Evolutionary conservation across 2,797 vertebrate species (phyloP).

Genomic region (Xyrichtys novacula): DNA sequence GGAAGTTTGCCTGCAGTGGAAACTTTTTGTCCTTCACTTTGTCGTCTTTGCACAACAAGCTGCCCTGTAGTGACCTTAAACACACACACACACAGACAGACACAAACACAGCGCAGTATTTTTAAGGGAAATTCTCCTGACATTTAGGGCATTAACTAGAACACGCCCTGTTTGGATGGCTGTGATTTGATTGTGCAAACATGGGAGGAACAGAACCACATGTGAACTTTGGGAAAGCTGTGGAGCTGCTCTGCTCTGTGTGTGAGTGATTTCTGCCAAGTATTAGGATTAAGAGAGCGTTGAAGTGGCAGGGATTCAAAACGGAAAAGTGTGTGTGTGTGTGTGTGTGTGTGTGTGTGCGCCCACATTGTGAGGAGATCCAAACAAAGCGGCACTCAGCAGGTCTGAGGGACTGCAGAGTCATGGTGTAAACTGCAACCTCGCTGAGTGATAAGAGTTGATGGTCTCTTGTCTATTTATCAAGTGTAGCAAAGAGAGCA

Average conservation of each 20-base stretch:
- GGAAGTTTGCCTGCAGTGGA: slow-evolving; percentile 18
- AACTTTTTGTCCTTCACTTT: slow-evolving; percentile 23
- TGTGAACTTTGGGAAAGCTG: slow-evolving; percentile 15
- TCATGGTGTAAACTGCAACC: slow-evolving; percentile 32
- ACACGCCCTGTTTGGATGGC: background rate
- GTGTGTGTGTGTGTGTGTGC: slow-evolving; percentile 18
- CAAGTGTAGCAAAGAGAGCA: slow-evolving; percentile 19
- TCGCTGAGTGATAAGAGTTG: slow-evolving; percentile 43
- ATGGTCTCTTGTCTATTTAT: slow-evolving; percentile 34
- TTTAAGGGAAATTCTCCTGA: slow-evolving; percentile 20
- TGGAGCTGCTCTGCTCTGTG: slow-evolving; percentile 10
- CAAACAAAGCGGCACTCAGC: slow-evolving; percentile 51
- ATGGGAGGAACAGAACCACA: background rate
- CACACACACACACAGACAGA: too few species aligned
- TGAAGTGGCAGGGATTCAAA: slow-evolving; percentile 25
- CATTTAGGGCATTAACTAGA: slow-evolving; percentile 3
- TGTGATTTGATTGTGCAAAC: slow-evolving; percentile 7
- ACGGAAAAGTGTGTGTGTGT: slow-evolving; percentile 11
- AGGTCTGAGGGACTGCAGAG: slow-evolving; percentile 46
- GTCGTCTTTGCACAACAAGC: slow-evolving; percentile 2
- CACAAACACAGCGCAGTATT: slow-evolving; percentile 8
- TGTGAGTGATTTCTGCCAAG: slow-evolving; percentile 13
- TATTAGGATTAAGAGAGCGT: slow-evolving; percentile 14
- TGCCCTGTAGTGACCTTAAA: slow-evolving; percentile 1
- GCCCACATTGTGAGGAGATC: slow-evolving; percentile 1